Evolutionary conservation across 2,888 invertebrate genomes (phyloP).

Genomic region (Endomychus coccineus): DNA sequence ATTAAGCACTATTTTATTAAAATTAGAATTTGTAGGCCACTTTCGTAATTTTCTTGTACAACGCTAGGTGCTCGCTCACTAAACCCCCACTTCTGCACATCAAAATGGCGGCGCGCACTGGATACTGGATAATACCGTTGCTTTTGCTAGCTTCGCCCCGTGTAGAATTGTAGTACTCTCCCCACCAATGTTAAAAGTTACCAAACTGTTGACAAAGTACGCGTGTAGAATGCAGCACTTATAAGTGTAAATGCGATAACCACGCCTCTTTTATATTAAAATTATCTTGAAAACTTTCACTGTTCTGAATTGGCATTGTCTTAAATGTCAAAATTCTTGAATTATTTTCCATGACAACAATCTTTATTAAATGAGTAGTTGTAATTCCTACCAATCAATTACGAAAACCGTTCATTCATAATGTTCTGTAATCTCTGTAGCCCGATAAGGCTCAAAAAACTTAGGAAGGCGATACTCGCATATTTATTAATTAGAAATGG

Average conservation of each 20-base stretch:
- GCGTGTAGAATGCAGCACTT: constrained; percentile 28
- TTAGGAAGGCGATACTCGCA: no score
- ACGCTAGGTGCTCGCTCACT: constrained; percentile 39
- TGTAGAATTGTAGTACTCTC: constrained; percentile 15
- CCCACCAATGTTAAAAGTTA: constrained; percentile 25
- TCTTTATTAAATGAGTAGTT: no score
- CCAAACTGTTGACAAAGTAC: constrained; percentile 29
- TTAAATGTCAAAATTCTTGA: no score
- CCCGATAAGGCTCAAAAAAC: no score
- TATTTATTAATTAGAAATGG: no score
- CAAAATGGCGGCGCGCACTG: constrained; percentile 44
- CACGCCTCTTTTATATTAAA: constrained; percentile 20
- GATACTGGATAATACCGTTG: constrained; percentile 34
- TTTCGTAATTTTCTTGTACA: constrained; percentile 41
- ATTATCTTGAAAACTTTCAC: constrained; percentile 13
- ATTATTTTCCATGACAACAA: no score
- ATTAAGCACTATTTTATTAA: constrained; percentile 34
- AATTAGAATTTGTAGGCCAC: constrained; percentile 37
- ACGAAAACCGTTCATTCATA: no score
- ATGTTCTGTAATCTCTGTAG: no score
- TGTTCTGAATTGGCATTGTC: no score
- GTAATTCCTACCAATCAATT: no score
- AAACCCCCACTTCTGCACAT: constrained; percentile 42
- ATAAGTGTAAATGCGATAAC: constrained; percentile 19
- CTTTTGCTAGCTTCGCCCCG: constrained; percentile 18